phyloP scores from a whole-genome alignment of 2,888 invertebrate genomes.

The Spodoptera exigua region DNA sequence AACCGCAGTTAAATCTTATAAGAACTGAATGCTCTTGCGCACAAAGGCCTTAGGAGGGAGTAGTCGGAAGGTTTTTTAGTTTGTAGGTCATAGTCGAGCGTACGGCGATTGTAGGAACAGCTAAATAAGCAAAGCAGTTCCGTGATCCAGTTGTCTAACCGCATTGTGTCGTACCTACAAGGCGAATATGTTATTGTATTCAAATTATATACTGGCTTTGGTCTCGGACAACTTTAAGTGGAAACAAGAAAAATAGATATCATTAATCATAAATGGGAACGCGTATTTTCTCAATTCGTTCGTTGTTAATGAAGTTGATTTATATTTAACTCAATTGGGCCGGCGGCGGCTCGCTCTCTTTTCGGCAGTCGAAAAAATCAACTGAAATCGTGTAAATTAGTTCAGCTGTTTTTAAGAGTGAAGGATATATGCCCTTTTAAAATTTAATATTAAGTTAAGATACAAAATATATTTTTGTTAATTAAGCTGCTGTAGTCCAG shows the following conservation, averaged over 20 bases:
- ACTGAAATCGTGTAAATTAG: too few relatives aligned
- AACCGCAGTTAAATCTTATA: constrained; percentile 55
- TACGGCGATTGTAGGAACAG: constrained; percentile 61
- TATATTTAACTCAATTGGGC: too few relatives aligned
- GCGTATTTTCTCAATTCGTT: too few relatives aligned
- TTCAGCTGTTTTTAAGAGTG: too few relatives aligned
- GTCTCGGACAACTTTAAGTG: not conserved
- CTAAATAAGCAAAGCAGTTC: constrained; percentile 71
- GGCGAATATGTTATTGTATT: constrained; percentile 26
- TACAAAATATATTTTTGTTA: too few relatives aligned
- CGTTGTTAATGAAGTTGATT: too few relatives aligned
- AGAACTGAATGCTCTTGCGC: constrained; percentile 64
- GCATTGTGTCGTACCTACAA: constrained; percentile 55
- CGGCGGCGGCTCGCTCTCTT: too few relatives aligned
- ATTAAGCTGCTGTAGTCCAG: too few relatives aligned
- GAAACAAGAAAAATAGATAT: not conserved
- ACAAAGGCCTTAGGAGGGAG: constrained; percentile 58
- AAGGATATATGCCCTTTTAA: too few relatives aligned
- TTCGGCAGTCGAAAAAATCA: too few relatives aligned
- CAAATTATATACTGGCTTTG: constrained; percentile 6
- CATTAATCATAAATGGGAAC: not conserved
- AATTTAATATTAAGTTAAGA: too few relatives aligned
- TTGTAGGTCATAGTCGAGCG: constrained; percentile 78
- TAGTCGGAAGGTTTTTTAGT: constrained; percentile 75
- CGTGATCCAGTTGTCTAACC: constrained; percentile 74